A percentile compares a stretch with the other conserved stretches of the same genome.
These are phyloP conservation scores for Tadarida brasiliensis DNA, from an alignment of 2,797 vertebrate genomes.

Conservation along the genomic window DNA sequence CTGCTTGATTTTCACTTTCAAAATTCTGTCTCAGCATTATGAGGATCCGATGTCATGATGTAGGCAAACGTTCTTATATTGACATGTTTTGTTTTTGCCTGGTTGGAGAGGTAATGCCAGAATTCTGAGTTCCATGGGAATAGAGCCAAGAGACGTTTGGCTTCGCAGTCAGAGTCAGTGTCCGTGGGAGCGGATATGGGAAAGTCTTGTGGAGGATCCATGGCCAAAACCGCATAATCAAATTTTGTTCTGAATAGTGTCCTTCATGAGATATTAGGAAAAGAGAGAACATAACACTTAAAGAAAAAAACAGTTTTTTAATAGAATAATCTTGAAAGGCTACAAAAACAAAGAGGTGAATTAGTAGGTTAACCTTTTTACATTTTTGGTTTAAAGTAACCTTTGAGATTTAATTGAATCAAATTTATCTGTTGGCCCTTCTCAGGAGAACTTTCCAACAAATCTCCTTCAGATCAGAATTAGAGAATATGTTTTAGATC, in stretches of 20 bases:
- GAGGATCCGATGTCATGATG: conserved; percentile 59
- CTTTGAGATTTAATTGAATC: conserved; percentile 51
- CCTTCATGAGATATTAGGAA: conserved; percentile 68
- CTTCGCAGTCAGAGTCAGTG: conserved; percentile 80
- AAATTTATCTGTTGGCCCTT: background rate
- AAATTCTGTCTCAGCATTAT: conserved; percentile 44
- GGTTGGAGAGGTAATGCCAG: conserved; percentile 82
- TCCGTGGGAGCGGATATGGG: conserved; percentile 86
- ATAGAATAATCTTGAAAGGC: conserved; percentile 37
- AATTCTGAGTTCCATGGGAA: conserved; percentile 81
- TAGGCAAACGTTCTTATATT: conserved; percentile 59
- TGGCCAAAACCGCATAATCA: conserved; percentile 85
- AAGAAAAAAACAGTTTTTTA: conserved; percentile 74
- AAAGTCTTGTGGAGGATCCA: conserved; percentile 79
- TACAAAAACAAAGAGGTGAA: conserved; percentile 57
- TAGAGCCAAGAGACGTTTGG: conserved; percentile 84
- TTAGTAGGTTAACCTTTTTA: conserved; percentile 41
- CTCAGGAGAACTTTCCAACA: background rate
- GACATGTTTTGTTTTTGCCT: conserved; percentile 77
- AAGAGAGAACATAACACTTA: background rate
- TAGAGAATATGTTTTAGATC: conserved; percentile 15
- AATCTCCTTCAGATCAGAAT: conserved; percentile 35
- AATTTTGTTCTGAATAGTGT: conserved; percentile 85
- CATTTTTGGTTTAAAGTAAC: conserved; percentile 22
- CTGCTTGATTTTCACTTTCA: conserved; percentile 68